Evolutionary conservation across 2,888 invertebrate genomes (phyloP), one percentile per base, ranked within the genome.

Genomic region (Drosophila mayaguana): DNA sequence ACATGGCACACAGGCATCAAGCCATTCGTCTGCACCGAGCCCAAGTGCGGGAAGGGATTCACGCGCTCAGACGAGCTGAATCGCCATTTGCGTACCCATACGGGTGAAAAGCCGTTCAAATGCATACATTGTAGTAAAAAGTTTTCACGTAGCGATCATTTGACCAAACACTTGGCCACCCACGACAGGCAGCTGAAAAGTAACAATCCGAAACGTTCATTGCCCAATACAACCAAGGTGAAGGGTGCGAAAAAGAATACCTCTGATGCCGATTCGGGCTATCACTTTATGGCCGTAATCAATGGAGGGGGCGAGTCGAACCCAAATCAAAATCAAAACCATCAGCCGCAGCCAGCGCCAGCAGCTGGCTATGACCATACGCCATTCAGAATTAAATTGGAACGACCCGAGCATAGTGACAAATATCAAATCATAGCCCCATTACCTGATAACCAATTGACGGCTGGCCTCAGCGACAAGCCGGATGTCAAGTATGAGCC

Each of bases 1-100:
- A 92, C 92, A n/a, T 92, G 92, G 92, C 92, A 92, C 56, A 91
- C 92, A 4, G 92, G 92, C 6, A 90, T 92, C 25, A 92, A 92
- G 46, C 92, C 92, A 0, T 92, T 91, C 62, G 89, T 91, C 4
- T 92, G 92, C 63, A 79, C 75, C n/a, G 86, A 89, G 28, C 78
- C 87, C 0, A 88, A 86, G 25, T 92, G 92, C 36, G 92, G 91
- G 2, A 92, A 91, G 67, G 91, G 92, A 14, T 92, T 92, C 40
- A 92, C 92, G 0, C 88, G 92, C 14, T 92, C 92, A 2, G 92
- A 92, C 53, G 92, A 92, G 62, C 85, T 92, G 3, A 91, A 92
- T 62, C 86, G 92, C 36, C 92, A 92, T 55, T 79, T 89, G 46
- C 90, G 92, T 48, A 92, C 92, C 0, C 92, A 92, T 65, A 92